Conservation (phyloP, 2,888 invertebrate genomes). For the Amblyjoppa proteus region DNA sequence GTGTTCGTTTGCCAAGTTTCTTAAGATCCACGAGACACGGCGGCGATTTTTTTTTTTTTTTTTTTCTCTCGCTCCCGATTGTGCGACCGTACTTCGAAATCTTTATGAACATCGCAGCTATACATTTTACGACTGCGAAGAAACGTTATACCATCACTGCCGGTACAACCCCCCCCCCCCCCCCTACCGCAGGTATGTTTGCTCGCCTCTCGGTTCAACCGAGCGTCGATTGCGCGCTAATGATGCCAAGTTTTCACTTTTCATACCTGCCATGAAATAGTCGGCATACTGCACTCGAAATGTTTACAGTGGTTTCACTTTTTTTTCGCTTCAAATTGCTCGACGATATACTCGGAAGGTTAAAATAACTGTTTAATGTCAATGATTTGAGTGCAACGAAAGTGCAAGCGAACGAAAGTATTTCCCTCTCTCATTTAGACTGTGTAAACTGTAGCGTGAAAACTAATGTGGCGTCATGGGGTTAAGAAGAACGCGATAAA, state of each 20-base stretch:
- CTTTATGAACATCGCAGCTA: constrained; percentile 6
- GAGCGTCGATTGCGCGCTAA: constrained; percentile 13
- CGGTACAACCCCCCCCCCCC: neutral
- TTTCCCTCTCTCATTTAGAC: neutral
- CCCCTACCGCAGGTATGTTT: neutral
- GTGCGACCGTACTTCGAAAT: constrained; percentile 1
- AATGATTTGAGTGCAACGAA: neutral
- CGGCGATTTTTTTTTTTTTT: neutral
- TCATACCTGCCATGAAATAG: neutral
- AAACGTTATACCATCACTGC: neutral
- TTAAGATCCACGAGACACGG: constrained; percentile 24
- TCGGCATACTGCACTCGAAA: constrained; percentile 14
- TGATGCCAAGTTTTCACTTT: constrained; percentile 30
- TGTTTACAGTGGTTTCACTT: neutral
- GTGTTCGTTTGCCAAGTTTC: constrained; percentile 26
- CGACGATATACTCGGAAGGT: neutral
- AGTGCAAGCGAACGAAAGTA: neutral
- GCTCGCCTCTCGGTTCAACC: constrained; percentile 9
- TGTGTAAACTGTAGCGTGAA: no score
- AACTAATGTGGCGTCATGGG: neutral
- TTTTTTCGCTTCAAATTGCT: neutral
- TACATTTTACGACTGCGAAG: constrained; percentile 6
- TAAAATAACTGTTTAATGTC: neutral
- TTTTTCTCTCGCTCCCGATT: constrained; percentile 36
- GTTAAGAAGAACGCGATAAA: no score